These are phyloP conservation scores for Parazoanthus darwini DNA, from an alignment of 92 coral and sea anemone species.

Conservation along the genomic window DNA sequence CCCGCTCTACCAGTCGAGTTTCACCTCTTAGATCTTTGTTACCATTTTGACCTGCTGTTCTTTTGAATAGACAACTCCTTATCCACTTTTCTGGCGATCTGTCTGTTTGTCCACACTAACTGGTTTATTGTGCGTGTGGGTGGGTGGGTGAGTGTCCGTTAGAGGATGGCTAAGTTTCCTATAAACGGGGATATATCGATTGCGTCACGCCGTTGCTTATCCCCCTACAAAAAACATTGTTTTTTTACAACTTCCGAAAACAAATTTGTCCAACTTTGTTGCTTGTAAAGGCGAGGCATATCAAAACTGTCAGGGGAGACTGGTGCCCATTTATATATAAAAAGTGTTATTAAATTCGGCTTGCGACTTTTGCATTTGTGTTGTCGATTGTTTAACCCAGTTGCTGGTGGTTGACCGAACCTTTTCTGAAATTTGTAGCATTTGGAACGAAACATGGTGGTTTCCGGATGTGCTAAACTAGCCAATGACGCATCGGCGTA, in stretches of 20 bases:
- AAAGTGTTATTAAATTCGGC: not conserved
- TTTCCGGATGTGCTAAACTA: too few species aligned
- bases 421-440: not conserved
- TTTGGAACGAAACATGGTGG: not conserved
- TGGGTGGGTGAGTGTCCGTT: not conserved
- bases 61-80: not conserved
- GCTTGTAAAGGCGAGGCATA: not conserved
- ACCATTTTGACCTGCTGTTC: not conserved
- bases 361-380: too few species aligned
- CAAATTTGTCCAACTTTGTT: not conserved
- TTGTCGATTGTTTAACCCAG: too few species aligned
- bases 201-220: too few species aligned
- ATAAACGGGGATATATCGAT: not conserved
- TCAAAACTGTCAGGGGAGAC: not conserved
- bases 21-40: slow-evolving; percentile 29
- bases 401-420: not conserved
- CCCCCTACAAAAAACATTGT: not conserved
- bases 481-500: not conserved
- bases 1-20: slow-evolving; percentile 21
- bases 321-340: not conserved
- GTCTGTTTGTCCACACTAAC: not conserved
- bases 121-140: not conserved
- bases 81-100: not conserved
- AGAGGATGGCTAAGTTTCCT: not conserved
- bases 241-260: not conserved